Conservation (phyloP, 2,888 invertebrate genomes). For the Parnassius orleans region DNA sequence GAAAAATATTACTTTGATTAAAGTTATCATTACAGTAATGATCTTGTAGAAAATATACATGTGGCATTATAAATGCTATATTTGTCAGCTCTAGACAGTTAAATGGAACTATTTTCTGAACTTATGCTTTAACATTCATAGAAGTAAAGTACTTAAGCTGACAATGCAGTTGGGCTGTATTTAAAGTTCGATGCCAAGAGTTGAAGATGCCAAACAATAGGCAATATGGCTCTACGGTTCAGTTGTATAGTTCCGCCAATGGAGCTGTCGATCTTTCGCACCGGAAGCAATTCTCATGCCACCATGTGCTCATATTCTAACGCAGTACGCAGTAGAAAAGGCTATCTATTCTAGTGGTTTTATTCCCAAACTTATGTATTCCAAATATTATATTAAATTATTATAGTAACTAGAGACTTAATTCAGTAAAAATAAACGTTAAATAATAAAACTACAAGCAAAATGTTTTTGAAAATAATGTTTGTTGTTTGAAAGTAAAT, state of each 20-base stretch:
- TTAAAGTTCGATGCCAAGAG: slow-evolving; percentile 73
- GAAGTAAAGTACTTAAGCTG: slow-evolving; percentile 65
- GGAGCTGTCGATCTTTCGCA: slow-evolving; percentile 55
- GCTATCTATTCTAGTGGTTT: too few species aligned
- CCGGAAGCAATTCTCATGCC: slow-evolving; percentile 62
- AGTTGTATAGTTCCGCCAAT: slow-evolving; percentile 62
- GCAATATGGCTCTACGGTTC: slow-evolving; percentile 64
- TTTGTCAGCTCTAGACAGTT: slow-evolving; percentile 39
- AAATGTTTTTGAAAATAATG: neutral
- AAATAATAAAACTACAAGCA: neutral
- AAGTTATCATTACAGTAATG: too few species aligned
- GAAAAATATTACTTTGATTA: too few species aligned
- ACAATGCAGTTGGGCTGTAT: slow-evolving; percentile 56
- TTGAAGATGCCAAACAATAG: slow-evolving; percentile 77
- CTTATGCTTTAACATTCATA: slow-evolving; percentile 66
- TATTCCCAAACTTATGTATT: too few species aligned
- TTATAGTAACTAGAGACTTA: too few species aligned
- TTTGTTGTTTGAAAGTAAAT: too few species aligned
- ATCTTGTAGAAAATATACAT: too few species aligned
- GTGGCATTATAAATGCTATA: slow-evolving; percentile 12
- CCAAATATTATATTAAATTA: too few species aligned
- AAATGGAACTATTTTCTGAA: slow-evolving; percentile 49
- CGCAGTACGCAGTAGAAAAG: too few species aligned
- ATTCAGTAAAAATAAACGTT: too few species aligned
- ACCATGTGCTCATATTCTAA: slow-evolving; percentile 13